A percentile compares a stretch with the other conserved stretches of the same genome.
These are phyloP conservation scores for Latheticus oryzae DNA, from an alignment of 2,888 invertebrate genomes.

Conservation along the genomic window DNA sequence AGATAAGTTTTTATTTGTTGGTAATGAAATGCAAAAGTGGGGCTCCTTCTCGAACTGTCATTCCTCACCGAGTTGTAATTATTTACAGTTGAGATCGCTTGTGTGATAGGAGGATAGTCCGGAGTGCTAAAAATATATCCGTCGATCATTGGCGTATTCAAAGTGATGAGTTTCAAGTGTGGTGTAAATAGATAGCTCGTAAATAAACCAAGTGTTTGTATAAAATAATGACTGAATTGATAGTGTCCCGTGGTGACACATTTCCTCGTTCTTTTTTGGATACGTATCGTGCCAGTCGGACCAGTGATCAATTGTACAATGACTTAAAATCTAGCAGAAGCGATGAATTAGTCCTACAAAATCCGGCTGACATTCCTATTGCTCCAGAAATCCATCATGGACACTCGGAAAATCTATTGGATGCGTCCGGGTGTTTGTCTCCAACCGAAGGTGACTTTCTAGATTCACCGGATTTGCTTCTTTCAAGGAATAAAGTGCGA, in stretches of 20 bases:
- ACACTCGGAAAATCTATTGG: conserved; percentile 64
- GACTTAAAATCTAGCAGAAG: conserved; percentile 68
- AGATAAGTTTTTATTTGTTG: no score
- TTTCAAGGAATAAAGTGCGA: conserved; percentile 51
- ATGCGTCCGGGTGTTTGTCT: conserved; percentile 58
- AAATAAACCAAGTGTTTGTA: conserved; percentile 3
- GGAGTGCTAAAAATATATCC: conserved; percentile 2
- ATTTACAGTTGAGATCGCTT: conserved; percentile 16
- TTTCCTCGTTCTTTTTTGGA: conserved; percentile 65
- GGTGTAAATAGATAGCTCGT: conserved; percentile 8
- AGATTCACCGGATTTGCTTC: conserved; percentile 58
- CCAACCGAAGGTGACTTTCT: conserved; percentile 59
- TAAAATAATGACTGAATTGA: conserved; percentile 63
- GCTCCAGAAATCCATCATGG: conserved; percentile 66
- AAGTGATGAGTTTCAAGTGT: conserved; percentile 23
- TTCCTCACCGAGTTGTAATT: conserved; percentile 16
- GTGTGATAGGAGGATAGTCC: conserved; percentile 2
- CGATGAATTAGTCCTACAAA: conserved; percentile 68
- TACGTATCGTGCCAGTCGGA: conserved; percentile 61
- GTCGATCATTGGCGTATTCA: neutral
- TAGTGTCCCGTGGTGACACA: conserved; percentile 65
- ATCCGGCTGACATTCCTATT: conserved; percentile 62
- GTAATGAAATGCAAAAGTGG: conserved; percentile 13
- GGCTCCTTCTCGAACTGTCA: conserved; percentile 29
- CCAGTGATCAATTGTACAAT: conserved; percentile 62